A percentile compares a stretch with the other conserved stretches of the same genome.
Evolutionary conservation across 2,888 invertebrate genomes (phyloP).

Genomic region (Andricus curvator): DNA sequence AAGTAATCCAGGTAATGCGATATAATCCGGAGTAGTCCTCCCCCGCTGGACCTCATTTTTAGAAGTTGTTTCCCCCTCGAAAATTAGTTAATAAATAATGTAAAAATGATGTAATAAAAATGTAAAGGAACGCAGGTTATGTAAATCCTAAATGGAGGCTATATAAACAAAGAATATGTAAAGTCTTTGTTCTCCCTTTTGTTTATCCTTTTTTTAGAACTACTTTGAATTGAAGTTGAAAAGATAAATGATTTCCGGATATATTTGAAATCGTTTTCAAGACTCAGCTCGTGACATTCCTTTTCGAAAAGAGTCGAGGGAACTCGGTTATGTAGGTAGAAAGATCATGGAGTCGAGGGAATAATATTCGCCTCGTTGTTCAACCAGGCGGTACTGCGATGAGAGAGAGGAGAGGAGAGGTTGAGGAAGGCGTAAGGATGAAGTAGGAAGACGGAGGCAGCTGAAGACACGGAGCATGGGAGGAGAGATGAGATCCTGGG

Average conservation of each 20-base stretch:
- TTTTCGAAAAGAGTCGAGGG: constrained; percentile 19
- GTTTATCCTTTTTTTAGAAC: too few relatives aligned
- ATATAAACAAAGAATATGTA: too few relatives aligned
- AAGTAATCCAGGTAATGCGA: too few relatives aligned
- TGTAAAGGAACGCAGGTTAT: too few relatives aligned
- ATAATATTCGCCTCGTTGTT: constrained; percentile 62
- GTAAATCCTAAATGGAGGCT: too few relatives aligned
- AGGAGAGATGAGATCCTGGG: constrained; percentile 1
- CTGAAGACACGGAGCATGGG: constrained; percentile 32
- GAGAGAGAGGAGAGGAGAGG: background rate
- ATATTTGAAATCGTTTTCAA: constrained; percentile 17
- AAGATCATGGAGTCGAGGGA: constrained; percentile 50
- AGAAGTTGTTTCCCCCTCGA: too few relatives aligned
- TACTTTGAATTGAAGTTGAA: background rate
- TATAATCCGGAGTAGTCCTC: too few relatives aligned
- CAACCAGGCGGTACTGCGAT: constrained; percentile 54
- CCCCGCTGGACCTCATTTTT: too few relatives aligned
- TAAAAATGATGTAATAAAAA: too few relatives aligned
- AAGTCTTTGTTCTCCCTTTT: too few relatives aligned
- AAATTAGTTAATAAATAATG: too few relatives aligned
- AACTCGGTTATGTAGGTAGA: constrained; percentile 16
- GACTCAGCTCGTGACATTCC: background rate
- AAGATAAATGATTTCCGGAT: background rate
- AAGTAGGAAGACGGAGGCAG: constrained; percentile 20
- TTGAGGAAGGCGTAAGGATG: constrained; percentile 24